Percentiles rank a stretch among this genome's conserved stretches.
These are phyloP conservation scores for Microcebus lehilahytsara DNA, from an alignment of 2,113 vertebrate species.

Conservation along the genomic window DNA sequence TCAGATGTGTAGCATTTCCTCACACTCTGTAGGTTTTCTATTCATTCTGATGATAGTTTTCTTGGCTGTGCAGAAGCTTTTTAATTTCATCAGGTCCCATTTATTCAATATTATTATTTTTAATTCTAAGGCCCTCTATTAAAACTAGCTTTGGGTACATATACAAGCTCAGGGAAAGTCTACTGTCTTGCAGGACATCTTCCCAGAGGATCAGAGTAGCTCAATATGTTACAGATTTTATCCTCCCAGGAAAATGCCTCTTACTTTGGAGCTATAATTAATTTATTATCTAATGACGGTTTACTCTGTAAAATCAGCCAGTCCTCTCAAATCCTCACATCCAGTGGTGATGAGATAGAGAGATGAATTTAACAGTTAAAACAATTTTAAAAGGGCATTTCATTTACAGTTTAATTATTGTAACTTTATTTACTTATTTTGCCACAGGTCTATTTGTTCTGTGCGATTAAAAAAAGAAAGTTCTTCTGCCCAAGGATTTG, in stretches of 20 bases:
- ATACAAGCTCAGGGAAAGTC: neutral
- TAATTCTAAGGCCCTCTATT: neutral
- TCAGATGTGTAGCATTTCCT: too few species aligned
- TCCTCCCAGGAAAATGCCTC: slow-evolving; percentile 11
- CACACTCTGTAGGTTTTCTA: too few species aligned
- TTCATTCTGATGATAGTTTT: too few species aligned
- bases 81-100: too few species aligned
- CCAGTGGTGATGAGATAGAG: neutral
- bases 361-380: neutral
- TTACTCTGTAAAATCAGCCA: neutral
- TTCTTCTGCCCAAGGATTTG: neutral
- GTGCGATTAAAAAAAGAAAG: neutral
- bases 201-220: neutral
- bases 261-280: slow-evolving; percentile 29
- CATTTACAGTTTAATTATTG: neutral
- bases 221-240: neutral
- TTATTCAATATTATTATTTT: neutral
- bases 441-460: neutral
- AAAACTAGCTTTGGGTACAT: neutral
- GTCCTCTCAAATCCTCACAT: neutral
- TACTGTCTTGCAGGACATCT: neutral
- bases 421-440: slow-evolving; percentile 13
- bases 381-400: neutral
- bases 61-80: too few species aligned
- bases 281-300: neutral